Evolutionary conservation across 2,797 vertebrate genomes (phyloP).

Genomic region (Karalla daura): DNA sequence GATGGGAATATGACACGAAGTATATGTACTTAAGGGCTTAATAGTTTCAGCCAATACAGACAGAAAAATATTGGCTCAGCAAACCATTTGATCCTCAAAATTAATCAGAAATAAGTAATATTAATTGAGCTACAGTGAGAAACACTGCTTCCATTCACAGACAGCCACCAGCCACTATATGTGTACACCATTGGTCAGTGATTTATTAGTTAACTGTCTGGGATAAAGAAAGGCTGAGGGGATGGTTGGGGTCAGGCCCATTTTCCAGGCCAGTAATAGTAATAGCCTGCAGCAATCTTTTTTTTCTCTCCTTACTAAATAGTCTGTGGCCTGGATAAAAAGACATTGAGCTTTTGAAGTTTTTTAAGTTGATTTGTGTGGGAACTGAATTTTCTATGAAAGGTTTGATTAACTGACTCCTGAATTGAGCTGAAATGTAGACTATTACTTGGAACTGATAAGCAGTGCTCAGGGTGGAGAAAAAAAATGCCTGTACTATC

Average conservation of each 20-base stretch:
- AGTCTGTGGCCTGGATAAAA: constrained; percentile 21
- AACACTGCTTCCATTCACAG: constrained; percentile 15
- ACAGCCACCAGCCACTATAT: background rate
- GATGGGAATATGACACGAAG: constrained; percentile 32
- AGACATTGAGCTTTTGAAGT: constrained; percentile 7
- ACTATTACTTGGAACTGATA: background rate
- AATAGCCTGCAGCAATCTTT: constrained; percentile 12
- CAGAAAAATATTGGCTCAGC: too few species aligned
- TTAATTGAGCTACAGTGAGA: background rate
- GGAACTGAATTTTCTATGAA: background rate
- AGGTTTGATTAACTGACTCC: background rate
- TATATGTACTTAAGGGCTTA: constrained; percentile 17
- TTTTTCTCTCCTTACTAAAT: constrained; percentile 32
- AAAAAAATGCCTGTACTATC: too few species aligned
- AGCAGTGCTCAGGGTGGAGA: too few species aligned
- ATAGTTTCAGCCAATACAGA: too few species aligned
- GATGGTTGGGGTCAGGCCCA: constrained; percentile 22
- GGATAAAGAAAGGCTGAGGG: constrained; percentile 12
- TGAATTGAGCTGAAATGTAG: background rate
- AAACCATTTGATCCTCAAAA: constrained; percentile 1
- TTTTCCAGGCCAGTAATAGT: constrained; percentile 23
- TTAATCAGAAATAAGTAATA: constrained; percentile 16
- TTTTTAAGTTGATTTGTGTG: constrained; percentile 9
- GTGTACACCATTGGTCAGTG: constrained; percentile 2
- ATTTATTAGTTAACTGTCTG: constrained; percentile 16